Percentiles rank a stretch among this genome's conserved stretches.
phyloP scores from a whole-genome alignment of 92 coral and sea anemone genomes.

The Palythoa caribaeorum region DNA sequence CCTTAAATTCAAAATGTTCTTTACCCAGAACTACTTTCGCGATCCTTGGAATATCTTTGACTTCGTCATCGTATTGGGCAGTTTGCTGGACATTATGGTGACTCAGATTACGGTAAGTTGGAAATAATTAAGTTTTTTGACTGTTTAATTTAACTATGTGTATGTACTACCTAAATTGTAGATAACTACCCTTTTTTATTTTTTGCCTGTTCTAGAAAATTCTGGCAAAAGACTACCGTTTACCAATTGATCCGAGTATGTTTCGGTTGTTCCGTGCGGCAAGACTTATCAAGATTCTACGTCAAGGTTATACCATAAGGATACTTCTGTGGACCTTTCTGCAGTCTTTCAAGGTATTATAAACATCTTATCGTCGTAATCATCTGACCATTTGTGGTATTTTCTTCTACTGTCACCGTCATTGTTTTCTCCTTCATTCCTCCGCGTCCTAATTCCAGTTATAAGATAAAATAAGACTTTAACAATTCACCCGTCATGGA shows the following conservation, averaged over 20 bases:
- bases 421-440: too few species aligned
- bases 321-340: slow-evolving; percentile 95
- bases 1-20: not conserved
- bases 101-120: slow-evolving; percentile 67
- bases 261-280: slow-evolving; percentile 99
- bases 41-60: slow-evolving; percentile 98
- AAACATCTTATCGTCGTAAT: not conserved
- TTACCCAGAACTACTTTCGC: slow-evolving; percentile 89
- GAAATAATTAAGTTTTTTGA: not conserved
- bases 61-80: slow-evolving; percentile 93
- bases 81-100: slow-evolving; percentile 77
- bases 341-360: slow-evolving; percentile 92
- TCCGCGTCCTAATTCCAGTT: too few species aligned
- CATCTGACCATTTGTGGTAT: too few species aligned
- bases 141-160: not conserved
- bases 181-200: not conserved
- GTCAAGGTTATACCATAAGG: slow-evolving; percentile 94
- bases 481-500: too few species aligned
- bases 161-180: not conserved
- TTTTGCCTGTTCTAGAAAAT: slow-evolving; percentile 13
- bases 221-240: not conserved
- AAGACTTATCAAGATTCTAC: slow-evolving; percentile 90
- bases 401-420: too few species aligned
- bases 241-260: slow-evolving; percentile 95
- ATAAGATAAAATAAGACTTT: too few species aligned